Conservation (phyloP, 2,113 vertebrate genomes). For the Salvelinus alpinus region DNA sequence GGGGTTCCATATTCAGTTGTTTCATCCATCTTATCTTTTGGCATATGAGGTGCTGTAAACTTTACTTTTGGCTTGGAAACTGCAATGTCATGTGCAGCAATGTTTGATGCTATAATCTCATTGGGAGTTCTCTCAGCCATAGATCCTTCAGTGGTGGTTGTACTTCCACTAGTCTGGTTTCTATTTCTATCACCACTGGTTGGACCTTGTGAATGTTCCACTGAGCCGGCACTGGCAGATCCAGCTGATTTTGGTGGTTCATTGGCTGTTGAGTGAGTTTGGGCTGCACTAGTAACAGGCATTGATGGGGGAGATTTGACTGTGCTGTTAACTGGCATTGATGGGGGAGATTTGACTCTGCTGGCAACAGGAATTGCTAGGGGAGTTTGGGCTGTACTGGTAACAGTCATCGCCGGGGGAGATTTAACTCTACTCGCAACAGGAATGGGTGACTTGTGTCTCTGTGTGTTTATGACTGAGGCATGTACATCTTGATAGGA, state of each 20-base stretch:
- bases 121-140: conserved; percentile 29
- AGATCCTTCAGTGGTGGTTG: conserved; percentile 21
- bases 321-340: too few species aligned
- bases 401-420: too few species aligned
- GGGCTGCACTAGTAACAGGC: conserved; percentile 13
- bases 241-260: conserved; percentile 26
- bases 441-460: too few species aligned
- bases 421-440: too few species aligned
- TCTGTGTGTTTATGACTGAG: too few species aligned
- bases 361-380: too few species aligned
- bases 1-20: conserved; percentile 29
- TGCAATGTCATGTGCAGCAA: conserved; percentile 14
- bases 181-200: conserved; percentile 22
- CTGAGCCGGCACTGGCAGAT: conserved; percentile 19
- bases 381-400: too few species aligned
- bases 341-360: too few species aligned
- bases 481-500: too few species aligned
- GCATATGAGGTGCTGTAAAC: conserved; percentile 16
- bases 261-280: conserved; percentile 2
- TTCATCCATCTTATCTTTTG: conserved; percentile 37
- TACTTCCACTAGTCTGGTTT: conserved; percentile 31
- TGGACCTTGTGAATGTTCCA: conserved; percentile 19
- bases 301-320: not conserved
- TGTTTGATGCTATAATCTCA: conserved; percentile 31
- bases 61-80: conserved; percentile 27